Evolutionary conservation across 2,113 vertebrate species (phyloP), one percentile per base, ranked within the genome.

Genomic region (Propithecus coquereli): DNA sequence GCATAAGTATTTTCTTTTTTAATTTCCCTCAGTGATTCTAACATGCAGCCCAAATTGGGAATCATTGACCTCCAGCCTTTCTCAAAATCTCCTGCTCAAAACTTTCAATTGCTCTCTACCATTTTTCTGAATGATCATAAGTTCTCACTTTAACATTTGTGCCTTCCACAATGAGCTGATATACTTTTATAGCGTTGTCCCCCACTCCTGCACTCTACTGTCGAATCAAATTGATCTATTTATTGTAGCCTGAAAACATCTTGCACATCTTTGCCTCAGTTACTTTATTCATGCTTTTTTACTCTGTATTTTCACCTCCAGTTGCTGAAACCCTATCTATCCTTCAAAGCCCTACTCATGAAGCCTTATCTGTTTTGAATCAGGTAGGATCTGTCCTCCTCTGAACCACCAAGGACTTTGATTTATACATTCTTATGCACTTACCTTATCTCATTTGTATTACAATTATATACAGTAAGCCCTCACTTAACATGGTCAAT

Each of bases 51-150:
- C 66, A 23, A 14, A 80, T 16, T 52, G 23, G 4, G 9, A 84
- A 79, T 43, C 34, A 34, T 18, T 87, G 74, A 73, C 61, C n/a
- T 80, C 22, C 10, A 47, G 6, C 34, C 17, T 82, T 80, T 81
- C 34, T 94, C 30, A 34, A 73, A 86, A 13, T 54, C 9, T 86
- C n/a, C 59, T 91, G 59, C 23, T 43, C 73, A 84, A 89, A 80
- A 80, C 18, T 2, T 1, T 65, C 14, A n/a, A 43, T 37, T 83
- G 16, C 3, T 61, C 7, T n/a, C 4, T 10, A 70, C 34, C 8
- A 45, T 17, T 54, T 34, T 96, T 93, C 23, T 90, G 47, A 90
- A 66, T 90, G 80, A 65, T 9, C 34, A 73, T 54, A 73, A 94
- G 80, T 27, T 7, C 11, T 59, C 3, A 81, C 25, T 65, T 79